Evolutionary conservation across 2,113 vertebrate genomes (phyloP).

Genomic region (Anguilla rostrata): DNA sequence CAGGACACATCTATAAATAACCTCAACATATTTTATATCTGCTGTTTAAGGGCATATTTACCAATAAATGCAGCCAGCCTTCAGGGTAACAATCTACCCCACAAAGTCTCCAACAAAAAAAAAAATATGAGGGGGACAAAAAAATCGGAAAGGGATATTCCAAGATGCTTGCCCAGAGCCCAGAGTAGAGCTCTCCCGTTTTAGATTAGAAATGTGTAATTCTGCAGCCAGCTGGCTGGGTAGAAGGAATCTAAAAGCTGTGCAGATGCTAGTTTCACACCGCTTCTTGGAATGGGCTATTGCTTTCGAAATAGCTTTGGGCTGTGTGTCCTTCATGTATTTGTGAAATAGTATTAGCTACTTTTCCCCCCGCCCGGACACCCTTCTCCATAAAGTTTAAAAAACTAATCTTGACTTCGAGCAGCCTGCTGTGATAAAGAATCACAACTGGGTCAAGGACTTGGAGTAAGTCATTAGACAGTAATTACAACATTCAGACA

Average conservation of each 20-base stretch:
- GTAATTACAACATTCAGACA: constrained; percentile 65
- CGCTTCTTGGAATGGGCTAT: constrained; percentile 85
- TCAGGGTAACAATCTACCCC: constrained; percentile 49
- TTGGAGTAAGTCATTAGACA: constrained; percentile 63
- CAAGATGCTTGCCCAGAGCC: constrained; percentile 67
- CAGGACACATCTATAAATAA: constrained; percentile 18
- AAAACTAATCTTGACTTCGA: constrained; percentile 69
- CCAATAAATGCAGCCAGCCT: constrained; percentile 57
- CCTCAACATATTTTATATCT: constrained; percentile 55
- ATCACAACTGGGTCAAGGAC: constrained; percentile 77
- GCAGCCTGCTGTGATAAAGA: constrained; percentile 67
- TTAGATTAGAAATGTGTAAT: constrained; percentile 86
- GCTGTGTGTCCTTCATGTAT: constrained; percentile 69
- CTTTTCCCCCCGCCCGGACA: constrained; percentile 41
- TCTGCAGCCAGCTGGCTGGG: constrained; percentile 82
- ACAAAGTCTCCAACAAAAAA: not conserved
- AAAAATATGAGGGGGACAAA: constrained; percentile 64
- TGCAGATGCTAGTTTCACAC: constrained; percentile 75
- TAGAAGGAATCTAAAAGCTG: constrained; percentile 75
- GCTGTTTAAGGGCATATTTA: constrained; percentile 54
- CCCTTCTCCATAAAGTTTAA: constrained; percentile 60
- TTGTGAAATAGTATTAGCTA: constrained; percentile 62
- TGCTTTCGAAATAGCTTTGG: constrained; percentile 74
- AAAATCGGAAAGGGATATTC: constrained; percentile 60
- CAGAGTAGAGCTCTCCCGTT: constrained; percentile 66